phyloP scores from a whole-genome alignment of 1,140 invertebrate genomes.

The Papilio dardanus region DNA sequence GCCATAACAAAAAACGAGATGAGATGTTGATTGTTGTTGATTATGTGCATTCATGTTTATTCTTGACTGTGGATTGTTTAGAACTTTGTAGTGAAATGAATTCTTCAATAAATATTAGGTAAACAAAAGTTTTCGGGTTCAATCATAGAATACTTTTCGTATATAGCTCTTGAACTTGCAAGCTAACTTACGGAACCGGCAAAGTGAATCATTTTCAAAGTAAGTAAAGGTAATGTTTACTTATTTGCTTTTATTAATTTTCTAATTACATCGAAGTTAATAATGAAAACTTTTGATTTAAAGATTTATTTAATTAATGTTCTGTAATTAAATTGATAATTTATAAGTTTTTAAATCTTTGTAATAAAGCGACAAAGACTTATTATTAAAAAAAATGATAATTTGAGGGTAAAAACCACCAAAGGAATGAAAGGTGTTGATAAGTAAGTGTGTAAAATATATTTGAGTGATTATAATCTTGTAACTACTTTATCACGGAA shows the following conservation, averaged over 20 bases:
- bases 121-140: background rate
- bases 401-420: no score
- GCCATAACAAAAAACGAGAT: background rate
- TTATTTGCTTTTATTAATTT: slow-evolving; percentile 10
- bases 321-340: background rate
- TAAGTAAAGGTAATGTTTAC: slow-evolving; percentile 1
- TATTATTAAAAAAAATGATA: background rate
- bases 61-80: background rate
- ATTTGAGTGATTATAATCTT: background rate
- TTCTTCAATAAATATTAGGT: background rate
- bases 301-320: background rate
- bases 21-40: background rate
- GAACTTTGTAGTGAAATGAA: background rate
- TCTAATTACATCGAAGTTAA: background rate
- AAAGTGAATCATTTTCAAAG: slow-evolving; percentile 19
- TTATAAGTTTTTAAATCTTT: background rate
- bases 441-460: no score
- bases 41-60: background rate
- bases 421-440: no score
- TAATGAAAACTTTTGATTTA: background rate
- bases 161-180: background rate
- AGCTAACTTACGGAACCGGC: slow-evolving; percentile 1
- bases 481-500: background rate
- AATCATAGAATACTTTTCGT: background rate
- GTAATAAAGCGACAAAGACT: background rate